Conservation (phyloP, 2,797 vertebrate genomes). For the Lepidocolaptes lacrymiger region DNA sequence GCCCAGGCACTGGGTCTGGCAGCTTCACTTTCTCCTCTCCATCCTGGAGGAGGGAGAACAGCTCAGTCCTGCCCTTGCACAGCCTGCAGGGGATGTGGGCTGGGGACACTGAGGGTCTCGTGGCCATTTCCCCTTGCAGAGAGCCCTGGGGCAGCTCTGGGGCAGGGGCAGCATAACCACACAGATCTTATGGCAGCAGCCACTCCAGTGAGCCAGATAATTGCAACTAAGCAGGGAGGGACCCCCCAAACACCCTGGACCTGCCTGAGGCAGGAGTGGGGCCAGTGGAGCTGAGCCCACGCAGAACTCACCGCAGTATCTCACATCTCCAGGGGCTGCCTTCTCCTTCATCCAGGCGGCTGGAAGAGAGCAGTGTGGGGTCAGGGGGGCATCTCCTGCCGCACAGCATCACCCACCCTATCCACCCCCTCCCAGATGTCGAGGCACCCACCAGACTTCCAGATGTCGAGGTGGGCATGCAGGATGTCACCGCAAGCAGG, state of each 20-base stretch:
- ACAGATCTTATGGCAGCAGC: background rate
- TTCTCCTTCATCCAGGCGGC: conserved; percentile 98
- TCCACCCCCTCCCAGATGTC: no score
- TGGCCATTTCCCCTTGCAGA: fast-evolving
- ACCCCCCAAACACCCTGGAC: fast-evolving
- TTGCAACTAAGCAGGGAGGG: fast-evolving
- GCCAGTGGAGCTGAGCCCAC: background rate
- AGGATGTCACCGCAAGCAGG: conserved; percentile 90
- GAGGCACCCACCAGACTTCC: conserved; percentile 93
- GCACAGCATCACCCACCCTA: background rate
- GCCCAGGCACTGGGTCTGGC: background rate
- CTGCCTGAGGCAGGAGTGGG: background rate
- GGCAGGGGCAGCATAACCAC: fast-evolving
- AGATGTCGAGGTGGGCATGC: conserved; percentile 96
- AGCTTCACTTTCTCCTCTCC: fast-evolving
- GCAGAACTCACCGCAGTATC: conserved; percentile 75
- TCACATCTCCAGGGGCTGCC: conserved; percentile 78
- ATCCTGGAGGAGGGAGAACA: background rate
- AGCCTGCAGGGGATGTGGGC: fast-evolving
- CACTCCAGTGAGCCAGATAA: fast-evolving
- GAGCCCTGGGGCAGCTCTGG: background rate
- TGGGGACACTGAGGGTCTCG: fast-evolving
- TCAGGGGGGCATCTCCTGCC: background rate
- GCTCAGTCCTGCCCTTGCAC: fast-evolving
- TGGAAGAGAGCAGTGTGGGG: conserved; percentile 56